Evolutionary conservation across 2,888 invertebrate species (phyloP), one percentile per base, ranked within the genome.

Genomic region (Corythucha ciliata): DNA sequence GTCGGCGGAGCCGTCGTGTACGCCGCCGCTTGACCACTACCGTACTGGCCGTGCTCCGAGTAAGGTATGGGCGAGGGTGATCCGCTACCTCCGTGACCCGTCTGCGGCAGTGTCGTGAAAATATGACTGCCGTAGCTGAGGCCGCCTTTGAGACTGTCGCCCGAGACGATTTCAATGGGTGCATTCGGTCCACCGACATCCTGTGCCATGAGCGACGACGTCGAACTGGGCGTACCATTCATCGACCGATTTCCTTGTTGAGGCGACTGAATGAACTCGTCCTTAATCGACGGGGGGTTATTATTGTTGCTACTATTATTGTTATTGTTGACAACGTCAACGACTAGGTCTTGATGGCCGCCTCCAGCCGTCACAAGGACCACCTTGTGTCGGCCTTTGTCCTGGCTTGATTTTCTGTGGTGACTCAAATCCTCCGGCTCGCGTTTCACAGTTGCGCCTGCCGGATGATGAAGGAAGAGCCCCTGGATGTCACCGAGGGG

Each of bases 341-440:
- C 72, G 60, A 72, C 72, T 60, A 72, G 64, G 62, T 72, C 72
- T 26, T 60, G 68, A 66, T 59, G 63, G 56, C 62, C 61, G 29
- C 62, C 60, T 16, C 44, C 50, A 14, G 46, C 53, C 48, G 70
- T 69, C 57, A 72, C 70, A 63, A 72, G 67, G 62, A 73, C 70
- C 61, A 72, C 70, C 41, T 57, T 57, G 44, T 57, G 57, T 12
- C 60, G 34, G 14, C 52, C 53, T 45, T 57, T 58, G 18, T 58
- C 56, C 29, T 54, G 54, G 41, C 53, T 46, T 14, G 48, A 40
- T 72, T 79, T 79, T 69, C 79, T 76, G 64, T 72, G 72, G 63
- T 73, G 73, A 74, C 83, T 83, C 62, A 84, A 75, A 69, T 85
- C 85, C 73, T 84, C 84, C 64, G 84, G 84, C 71, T 84, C 85